phyloP scores from a whole-genome alignment of 1,140 invertebrate genomes.

The Lucilia cuprina region DNA sequence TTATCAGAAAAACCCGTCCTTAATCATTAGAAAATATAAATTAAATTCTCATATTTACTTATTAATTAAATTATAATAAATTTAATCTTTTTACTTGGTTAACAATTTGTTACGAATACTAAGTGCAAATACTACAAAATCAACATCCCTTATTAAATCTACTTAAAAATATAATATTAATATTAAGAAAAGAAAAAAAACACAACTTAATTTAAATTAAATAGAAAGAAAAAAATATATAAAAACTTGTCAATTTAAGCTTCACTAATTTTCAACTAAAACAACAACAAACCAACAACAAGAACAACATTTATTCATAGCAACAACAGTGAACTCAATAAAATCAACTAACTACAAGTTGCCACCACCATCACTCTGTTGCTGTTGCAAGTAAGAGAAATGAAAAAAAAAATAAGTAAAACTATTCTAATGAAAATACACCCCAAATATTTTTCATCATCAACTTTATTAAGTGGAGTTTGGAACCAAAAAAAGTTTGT shows the following conservation, averaged over 20 bases:
- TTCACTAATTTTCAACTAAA: neutral
- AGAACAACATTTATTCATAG: neutral
- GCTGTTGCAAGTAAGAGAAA: neutral
- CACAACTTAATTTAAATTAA: too few species aligned
- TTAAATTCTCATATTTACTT: too few species aligned
- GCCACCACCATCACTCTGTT: neutral
- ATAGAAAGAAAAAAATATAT: too few species aligned
- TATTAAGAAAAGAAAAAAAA: too few species aligned
- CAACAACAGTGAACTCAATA: neutral
- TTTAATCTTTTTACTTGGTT: too few species aligned
- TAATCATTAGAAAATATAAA: too few species aligned
- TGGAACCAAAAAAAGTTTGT: slow-evolving; percentile 24
- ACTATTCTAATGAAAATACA: neutral
- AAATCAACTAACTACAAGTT: neutral
- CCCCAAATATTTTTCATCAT: neutral
- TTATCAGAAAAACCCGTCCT: too few species aligned
- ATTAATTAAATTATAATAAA: too few species aligned
- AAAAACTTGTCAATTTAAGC: slow-evolving; percentile 25
- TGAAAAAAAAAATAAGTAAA: neutral
- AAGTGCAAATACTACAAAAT: too few species aligned
- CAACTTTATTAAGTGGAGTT: slow-evolving; percentile 31
- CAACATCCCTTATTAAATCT: too few species aligned
- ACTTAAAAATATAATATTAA: too few species aligned
- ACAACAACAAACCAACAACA: neutral
- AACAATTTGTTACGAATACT: too few species aligned